Conservation (phyloP, 1,140 invertebrate genomes). For the Ips nitidus region DNA sequence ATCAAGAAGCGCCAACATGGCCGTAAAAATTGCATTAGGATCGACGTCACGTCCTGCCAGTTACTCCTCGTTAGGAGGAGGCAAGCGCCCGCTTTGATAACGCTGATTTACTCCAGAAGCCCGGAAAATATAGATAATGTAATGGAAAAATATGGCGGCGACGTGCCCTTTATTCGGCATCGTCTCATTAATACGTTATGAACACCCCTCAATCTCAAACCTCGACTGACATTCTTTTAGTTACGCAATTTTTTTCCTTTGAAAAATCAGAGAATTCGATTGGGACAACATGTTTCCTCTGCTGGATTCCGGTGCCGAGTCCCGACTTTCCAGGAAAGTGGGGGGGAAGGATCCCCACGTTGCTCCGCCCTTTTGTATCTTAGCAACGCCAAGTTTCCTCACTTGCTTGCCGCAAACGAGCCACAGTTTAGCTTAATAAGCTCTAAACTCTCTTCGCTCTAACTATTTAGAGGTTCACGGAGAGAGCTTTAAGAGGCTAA, state of each 20-base stretch:
- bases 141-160: conserved; percentile 49
- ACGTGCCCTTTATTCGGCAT: conserved; percentile 39
- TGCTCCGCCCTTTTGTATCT: conserved; percentile 38
- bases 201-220: neutral
- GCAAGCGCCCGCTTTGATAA: conserved; percentile 44
- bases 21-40: conserved; percentile 47
- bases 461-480: conserved; percentile 22
- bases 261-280: too few species aligned
- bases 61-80: conserved; percentile 49
- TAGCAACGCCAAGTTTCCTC: conserved; percentile 41
- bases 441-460: conserved; percentile 37
- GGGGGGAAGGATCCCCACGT: neutral
- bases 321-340: neutral
- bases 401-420: conserved; percentile 34
- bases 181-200: conserved; percentile 28
- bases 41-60: conserved; percentile 46
- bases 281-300: neutral
- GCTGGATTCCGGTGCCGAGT: neutral
- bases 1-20: neutral
- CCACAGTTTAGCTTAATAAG: conserved; percentile 42
- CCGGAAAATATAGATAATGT: conserved; percentile 49
- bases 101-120: conserved; percentile 48
- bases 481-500: conserved; percentile 20
- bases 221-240: too few species aligned
- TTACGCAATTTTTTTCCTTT: too few species aligned